Conservation (phyloP, 2,797 vertebrate genomes). For the Danio kyathit region DNA sequence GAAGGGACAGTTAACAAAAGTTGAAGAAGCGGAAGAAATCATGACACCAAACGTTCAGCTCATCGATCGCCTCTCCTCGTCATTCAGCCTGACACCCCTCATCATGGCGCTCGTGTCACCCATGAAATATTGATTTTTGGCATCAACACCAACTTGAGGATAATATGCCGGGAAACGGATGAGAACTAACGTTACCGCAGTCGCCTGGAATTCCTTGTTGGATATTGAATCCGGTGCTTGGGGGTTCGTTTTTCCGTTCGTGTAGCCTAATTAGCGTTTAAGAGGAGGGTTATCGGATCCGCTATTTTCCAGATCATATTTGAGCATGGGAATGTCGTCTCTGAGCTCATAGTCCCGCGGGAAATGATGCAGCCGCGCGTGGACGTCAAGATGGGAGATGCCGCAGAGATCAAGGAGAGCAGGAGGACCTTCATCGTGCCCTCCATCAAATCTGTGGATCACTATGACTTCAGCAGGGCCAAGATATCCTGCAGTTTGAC, state of each 20-base stretch:
- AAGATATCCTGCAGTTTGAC: constrained; percentile 95
- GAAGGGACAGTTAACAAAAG: constrained; percentile 52
- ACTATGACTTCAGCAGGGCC: constrained; percentile 94
- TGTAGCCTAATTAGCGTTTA: not conserved
- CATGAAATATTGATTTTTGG: constrained; percentile 51
- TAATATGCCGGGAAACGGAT: constrained; percentile 70
- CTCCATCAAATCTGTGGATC: constrained; percentile 93
- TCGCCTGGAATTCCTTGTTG: constrained; percentile 53
- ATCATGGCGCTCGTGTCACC: constrained; percentile 40
- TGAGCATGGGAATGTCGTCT: constrained; percentile 67
- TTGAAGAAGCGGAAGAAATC: constrained; percentile 50
- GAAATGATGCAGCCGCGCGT: constrained; percentile 46
- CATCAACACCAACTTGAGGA: constrained; percentile 63
- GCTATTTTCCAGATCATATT: constrained; percentile 63
- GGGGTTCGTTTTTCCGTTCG: constrained; percentile 50
- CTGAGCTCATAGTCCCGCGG: constrained; percentile 65
- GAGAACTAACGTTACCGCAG: constrained; percentile 61
- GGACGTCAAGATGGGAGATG: constrained; percentile 85
- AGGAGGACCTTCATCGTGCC: constrained; percentile 94
- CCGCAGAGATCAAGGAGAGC: constrained; percentile 81
- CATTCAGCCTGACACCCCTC: constrained; percentile 43
- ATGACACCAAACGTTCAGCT: constrained; percentile 55
- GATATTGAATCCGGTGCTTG: constrained; percentile 24
- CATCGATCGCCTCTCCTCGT: not conserved
- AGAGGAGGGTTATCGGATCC: constrained; percentile 17